phyloP scores from a whole-genome alignment of 2,888 invertebrate genomes.

The Epirrhoe tristata region DNA sequence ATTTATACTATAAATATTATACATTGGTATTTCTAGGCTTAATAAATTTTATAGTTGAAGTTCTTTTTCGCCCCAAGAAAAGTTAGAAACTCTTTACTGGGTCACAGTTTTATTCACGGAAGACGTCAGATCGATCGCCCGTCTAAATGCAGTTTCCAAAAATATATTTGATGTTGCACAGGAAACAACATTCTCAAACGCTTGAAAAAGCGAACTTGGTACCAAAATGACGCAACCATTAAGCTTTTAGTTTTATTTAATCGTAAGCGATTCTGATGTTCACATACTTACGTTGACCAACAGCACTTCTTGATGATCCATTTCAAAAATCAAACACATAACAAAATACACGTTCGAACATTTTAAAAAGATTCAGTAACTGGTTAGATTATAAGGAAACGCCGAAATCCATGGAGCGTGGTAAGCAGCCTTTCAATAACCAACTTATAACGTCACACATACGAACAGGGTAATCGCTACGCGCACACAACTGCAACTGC shows the following conservation, averaged over 20 bases:
- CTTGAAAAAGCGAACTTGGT: background rate
- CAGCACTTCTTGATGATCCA: conserved; percentile 36
- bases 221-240: conserved; percentile 1
- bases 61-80: conserved; percentile 19
- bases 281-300: conserved; percentile 27
- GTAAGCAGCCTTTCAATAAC: conserved; percentile 50
- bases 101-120: conserved; percentile 35
- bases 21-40: too few species aligned
- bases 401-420: conserved; percentile 52
- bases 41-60: too few species aligned
- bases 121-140: conserved; percentile 58
- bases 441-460: conserved; percentile 48
- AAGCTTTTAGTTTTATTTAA: conserved; percentile 3
- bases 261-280: background rate
- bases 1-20: too few species aligned
- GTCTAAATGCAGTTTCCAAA: conserved; percentile 63
- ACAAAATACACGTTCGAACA: conserved; percentile 42
- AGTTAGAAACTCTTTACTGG: conserved; percentile 44
- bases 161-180: conserved; percentile 46
- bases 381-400: conserved; percentile 57
- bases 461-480: conserved; percentile 23
- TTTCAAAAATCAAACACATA: conserved; percentile 28
- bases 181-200: conserved; percentile 10
- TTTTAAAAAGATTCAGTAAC: conserved; percentile 46
- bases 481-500: conserved; percentile 25